Conservation (phyloP, 30 jellyfish, hydroid and myxozoan genomes). For the Mastigias papua region DNA sequence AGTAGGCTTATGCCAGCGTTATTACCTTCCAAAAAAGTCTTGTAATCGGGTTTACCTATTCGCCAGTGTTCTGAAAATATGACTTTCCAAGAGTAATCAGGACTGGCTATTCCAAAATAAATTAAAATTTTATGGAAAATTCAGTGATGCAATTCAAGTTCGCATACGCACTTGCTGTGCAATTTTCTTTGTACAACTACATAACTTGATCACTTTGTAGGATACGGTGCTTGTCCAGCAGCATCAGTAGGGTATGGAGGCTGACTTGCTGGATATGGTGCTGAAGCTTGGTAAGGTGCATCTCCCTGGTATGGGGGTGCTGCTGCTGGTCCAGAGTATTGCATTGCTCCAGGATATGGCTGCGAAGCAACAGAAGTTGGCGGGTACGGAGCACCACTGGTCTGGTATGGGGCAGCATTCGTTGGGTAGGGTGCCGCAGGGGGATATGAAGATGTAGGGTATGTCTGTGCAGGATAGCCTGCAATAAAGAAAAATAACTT, state of each 20-base stretch:
- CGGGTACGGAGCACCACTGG: constrained; percentile 47
- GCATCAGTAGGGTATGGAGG: constrained; percentile 10
- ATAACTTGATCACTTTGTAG: background rate
- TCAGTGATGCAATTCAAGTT: too few relatives aligned
- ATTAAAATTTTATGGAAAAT: too few relatives aligned
- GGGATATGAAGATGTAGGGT: constrained; percentile 1
- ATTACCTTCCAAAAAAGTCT: too few relatives aligned
- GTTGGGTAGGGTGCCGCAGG: constrained; percentile 46
- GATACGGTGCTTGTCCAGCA: constrained; percentile 25
- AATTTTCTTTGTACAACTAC: too few relatives aligned
- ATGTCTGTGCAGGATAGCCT: background rate
- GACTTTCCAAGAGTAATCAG: too few relatives aligned
- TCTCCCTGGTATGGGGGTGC: constrained; percentile 5
- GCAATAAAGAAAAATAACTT: background rate
- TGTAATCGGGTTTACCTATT: too few relatives aligned
- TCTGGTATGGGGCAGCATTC: constrained; percentile 45
- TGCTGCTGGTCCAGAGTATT: constrained; percentile 22
- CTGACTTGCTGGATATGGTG: constrained; percentile 8
- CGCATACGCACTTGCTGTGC: too few relatives aligned
- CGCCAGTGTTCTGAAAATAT: too few relatives aligned
- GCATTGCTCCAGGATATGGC: constrained; percentile 41
- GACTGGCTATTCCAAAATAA: too few relatives aligned
- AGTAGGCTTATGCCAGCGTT: too few relatives aligned
- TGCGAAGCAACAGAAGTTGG: constrained; percentile 25
- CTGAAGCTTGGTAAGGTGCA: background rate